Evolutionary conservation across 2,797 vertebrate genomes (phyloP), one percentile per base, ranked within the genome.

Genomic region (Phrynocephalus forsythii): DNA sequence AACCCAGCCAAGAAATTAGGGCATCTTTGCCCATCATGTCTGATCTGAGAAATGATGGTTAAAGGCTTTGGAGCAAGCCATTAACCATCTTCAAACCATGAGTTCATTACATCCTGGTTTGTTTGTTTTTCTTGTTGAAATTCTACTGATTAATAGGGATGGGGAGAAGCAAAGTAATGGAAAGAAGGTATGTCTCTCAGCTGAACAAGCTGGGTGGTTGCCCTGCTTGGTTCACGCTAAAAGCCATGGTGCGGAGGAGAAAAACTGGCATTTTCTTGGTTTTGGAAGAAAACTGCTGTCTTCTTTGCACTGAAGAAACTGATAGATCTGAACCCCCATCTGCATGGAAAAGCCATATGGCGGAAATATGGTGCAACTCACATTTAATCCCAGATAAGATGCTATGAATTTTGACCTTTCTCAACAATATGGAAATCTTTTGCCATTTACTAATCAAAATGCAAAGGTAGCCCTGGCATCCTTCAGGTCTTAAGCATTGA

Each of bases 361-460:
- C n/a, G 13, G 52, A 18, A 5, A 5, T 16, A 67, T 26, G 11
- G 8, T 63, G 11, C 24, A 66, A 13, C 18, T 66, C 33, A 81
- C 60, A 50, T 33, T 38, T 38, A 38, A 56, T 79, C 76, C 16
- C 18, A 16, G 50, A 11, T 71, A 79, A 76, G 33, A n/a, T n/a
- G 30, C 44, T 30, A 13, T 50, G 44, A 50, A 50, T 66, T 26
- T 68, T 75, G 20, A 10, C 28, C 26, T 71, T 5, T 10, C 10
- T 81, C 33, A 6, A 28, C 38, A 66, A 33, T 63, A 66, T 63
- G 3, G 52, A 79, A 79, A 83, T 72, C 18, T 24, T 20, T 66
- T 83, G 82, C n/a, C 30, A 68, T 56, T 48, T 76, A 63, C n/a
- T 67, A 30, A 5, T 87, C 10, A 84, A 63, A 80, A 66, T 71